phyloP scores from a whole-genome alignment of 1,140 invertebrate species.

The Drosophila sucinea region DNA sequence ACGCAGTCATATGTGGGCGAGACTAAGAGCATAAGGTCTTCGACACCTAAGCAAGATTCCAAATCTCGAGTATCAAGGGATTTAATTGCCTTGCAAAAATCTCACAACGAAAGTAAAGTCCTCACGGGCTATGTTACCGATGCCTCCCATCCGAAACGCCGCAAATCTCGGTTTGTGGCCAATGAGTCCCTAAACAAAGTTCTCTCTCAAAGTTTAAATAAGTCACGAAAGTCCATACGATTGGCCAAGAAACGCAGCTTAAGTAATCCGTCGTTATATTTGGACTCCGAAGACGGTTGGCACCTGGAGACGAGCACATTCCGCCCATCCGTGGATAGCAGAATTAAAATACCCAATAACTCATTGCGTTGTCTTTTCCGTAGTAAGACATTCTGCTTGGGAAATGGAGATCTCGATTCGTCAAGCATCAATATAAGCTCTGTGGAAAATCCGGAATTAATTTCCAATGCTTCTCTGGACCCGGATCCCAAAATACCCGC shows the following conservation, averaged over 20 bases:
- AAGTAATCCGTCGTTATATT: slow-evolving; percentile 47
- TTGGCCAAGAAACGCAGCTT: slow-evolving; percentile 50
- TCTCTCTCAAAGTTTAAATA: slow-evolving; percentile 38
- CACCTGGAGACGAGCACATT: background rate
- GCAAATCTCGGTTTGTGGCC: slow-evolving; percentile 49
- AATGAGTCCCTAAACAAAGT: background rate
- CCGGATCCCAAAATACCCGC: slow-evolving; percentile 2
- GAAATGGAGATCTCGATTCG: slow-evolving; percentile 43
- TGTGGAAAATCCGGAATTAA: slow-evolving; percentile 85
- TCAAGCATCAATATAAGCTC: slow-evolving; percentile 83
- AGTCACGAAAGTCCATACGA: background rate
- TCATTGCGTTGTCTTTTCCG: slow-evolving; percentile 30
- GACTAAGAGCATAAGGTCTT: slow-evolving; percentile 15
- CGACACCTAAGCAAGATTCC: slow-evolving; percentile 43
- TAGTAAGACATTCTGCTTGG: slow-evolving; percentile 59
- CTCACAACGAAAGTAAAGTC: slow-evolving; percentile 74
- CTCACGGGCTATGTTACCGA: slow-evolving; percentile 69
- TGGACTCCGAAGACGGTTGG: slow-evolving; percentile 53
- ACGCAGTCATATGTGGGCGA: slow-evolving; percentile 18
- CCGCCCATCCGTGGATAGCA: slow-evolving; percentile 32
- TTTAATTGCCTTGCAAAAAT: slow-evolving; percentile 64
- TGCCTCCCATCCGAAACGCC: slow-evolving; percentile 51
- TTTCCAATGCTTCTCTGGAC: slow-evolving; percentile 53
- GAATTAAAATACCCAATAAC: slow-evolving; percentile 26
- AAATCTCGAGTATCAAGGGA: slow-evolving; percentile 54